A percentile compares a stretch with the other conserved stretches of the same genome.
phyloP scores from a whole-genome alignment of 2,113 vertebrate genomes.

The Etia nguti region DNA sequence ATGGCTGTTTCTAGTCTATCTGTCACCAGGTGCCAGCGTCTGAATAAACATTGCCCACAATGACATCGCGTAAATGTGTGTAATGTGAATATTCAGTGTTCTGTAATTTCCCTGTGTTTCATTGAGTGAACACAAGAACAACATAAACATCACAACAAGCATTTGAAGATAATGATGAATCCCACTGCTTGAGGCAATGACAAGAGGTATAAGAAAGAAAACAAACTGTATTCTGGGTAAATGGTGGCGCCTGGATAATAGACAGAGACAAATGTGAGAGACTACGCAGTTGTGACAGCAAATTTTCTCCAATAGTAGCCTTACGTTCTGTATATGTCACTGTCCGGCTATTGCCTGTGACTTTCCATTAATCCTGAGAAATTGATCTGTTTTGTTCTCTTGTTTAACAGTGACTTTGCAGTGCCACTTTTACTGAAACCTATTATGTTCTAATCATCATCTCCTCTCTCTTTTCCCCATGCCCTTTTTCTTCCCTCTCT shows the following conservation, averaged over 20 bases:
- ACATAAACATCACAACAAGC: slow-evolving; percentile 30
- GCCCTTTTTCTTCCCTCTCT: not conserved
- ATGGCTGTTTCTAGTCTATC: not conserved
- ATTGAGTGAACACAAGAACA: slow-evolving; percentile 20
- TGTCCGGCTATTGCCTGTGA: slow-evolving; percentile 22
- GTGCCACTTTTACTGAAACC: slow-evolving; percentile 17
- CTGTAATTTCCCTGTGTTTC: slow-evolving; percentile 1
- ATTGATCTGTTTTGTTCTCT: slow-evolving; percentile 34
- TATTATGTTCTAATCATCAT: slow-evolving; percentile 42
- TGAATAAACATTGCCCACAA: not conserved
- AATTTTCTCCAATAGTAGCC: slow-evolving; percentile 12
- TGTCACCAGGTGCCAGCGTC: not conserved
- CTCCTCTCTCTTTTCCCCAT: not conserved
- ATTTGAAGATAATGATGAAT: slow-evolving; percentile 50
- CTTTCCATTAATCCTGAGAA: slow-evolving; percentile 34
- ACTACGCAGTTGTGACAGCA: slow-evolving; percentile 24
- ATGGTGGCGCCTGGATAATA: slow-evolving; percentile 41
- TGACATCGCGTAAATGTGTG: not conserved
- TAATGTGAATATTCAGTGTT: not conserved
- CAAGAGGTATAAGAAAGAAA: slow-evolving; percentile 31
- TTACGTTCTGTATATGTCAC: slow-evolving; percentile 1
- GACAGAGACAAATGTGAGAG: slow-evolving; percentile 51
- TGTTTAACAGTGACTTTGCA: slow-evolving; percentile 27
- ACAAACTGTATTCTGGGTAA: slow-evolving; percentile 43
- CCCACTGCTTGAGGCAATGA: slow-evolving; percentile 49